Conservation (phyloP, 2,113 vertebrate species). For the cattle (Bos taurus) region DNA sequence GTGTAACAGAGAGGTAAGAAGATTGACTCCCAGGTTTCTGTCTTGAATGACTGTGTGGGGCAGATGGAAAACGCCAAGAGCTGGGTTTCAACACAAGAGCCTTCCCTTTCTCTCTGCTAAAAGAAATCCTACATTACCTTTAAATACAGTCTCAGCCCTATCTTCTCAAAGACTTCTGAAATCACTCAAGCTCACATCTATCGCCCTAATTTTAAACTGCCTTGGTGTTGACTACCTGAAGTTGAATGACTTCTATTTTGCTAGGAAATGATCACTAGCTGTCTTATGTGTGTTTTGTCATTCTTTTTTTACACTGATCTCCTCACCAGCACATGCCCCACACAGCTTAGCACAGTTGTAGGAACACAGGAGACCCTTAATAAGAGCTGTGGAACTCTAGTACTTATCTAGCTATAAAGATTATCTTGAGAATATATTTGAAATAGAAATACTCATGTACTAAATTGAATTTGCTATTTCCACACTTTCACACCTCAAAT, state of each 20-base stretch:
- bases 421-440: background rate
- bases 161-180: background rate
- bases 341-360: background rate
- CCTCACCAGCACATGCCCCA: background rate
- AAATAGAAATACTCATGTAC: background rate
- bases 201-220: background rate
- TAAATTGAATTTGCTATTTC: background rate
- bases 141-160: background rate
- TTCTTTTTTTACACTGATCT: background rate
- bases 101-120: background rate
- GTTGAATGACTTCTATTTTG: background rate
- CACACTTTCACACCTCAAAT: background rate
- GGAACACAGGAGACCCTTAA: background rate
- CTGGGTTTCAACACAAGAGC: background rate
- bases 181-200: background rate
- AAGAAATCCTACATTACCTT: background rate
- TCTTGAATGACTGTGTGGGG: background rate
- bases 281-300: background rate
- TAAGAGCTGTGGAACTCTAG: background rate
- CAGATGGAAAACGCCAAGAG: background rate
- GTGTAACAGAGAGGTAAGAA: background rate
- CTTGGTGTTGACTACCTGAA: background rate
- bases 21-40: background rate
- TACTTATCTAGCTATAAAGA: background rate
- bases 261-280: background rate